Evolutionary conservation across 2,888 invertebrate species (phyloP).

Genomic region (Dynastes maya): DNA sequence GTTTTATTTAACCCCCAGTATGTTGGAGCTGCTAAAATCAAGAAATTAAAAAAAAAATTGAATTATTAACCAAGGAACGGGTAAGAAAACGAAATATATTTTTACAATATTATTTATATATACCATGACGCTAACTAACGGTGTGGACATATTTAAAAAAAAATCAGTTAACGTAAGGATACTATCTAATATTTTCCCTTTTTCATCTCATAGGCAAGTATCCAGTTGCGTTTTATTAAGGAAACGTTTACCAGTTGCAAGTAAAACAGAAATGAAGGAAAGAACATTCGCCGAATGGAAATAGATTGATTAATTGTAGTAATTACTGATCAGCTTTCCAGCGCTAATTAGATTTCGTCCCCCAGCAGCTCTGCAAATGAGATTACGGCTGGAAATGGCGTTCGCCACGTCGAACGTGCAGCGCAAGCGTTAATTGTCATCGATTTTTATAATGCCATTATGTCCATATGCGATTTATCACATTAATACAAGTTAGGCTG

Average conservation of each 20-base stretch:
- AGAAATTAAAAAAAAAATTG: too few relatives aligned
- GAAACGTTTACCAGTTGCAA: constrained; percentile 20
- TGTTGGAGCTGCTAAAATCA: too few relatives aligned
- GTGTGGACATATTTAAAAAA: too few relatives aligned
- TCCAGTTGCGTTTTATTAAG: constrained; percentile 19
- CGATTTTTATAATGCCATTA: constrained; percentile 71
- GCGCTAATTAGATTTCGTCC: constrained; percentile 71
- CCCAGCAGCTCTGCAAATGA: constrained; percentile 69
- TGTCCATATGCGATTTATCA: constrained; percentile 70
- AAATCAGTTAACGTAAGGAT: too few relatives aligned
- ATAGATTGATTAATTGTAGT: constrained; percentile 74
- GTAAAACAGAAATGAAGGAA: constrained; percentile 39
- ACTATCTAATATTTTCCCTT: too few relatives aligned
- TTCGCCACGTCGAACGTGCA: constrained; percentile 66
- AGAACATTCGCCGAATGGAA: constrained; percentile 67
- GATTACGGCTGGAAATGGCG: constrained; percentile 72
- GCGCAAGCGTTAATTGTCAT: constrained; percentile 72
- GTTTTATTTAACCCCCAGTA: too few relatives aligned
- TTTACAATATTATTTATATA: too few relatives aligned
- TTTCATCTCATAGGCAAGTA: too few relatives aligned
- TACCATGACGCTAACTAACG: too few relatives aligned
- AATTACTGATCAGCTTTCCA: constrained; percentile 73
- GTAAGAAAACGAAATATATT: too few relatives aligned
- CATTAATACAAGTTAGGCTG: constrained; percentile 59
- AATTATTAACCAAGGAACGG: too few relatives aligned